Percentiles rank a stretch among this genome's conserved stretches.
These are phyloP conservation scores for Coenobita brevimanus DNA, from an alignment of 1,140 invertebrate genomes.

Conservation along the genomic window DNA sequence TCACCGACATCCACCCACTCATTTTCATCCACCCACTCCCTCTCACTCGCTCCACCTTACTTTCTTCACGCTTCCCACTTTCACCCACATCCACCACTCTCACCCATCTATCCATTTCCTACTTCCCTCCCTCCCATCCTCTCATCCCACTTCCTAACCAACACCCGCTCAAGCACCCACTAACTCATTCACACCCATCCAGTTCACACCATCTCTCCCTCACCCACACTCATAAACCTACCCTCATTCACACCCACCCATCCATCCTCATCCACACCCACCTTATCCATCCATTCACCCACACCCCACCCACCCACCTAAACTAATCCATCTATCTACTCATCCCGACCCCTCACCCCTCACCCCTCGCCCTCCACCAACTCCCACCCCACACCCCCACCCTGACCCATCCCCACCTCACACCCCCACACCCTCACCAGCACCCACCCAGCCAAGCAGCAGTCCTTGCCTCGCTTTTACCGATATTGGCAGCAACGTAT, in stretches of 20 bases:
- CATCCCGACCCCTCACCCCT: too few relatives aligned
- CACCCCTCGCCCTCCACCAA: too few relatives aligned
- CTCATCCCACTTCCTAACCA: too few relatives aligned
- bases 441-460: not conserved
- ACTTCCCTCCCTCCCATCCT: too few relatives aligned
- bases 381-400: not conserved
- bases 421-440: not conserved
- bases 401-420: not conserved
- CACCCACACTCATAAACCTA: slow-evolving; percentile 4
- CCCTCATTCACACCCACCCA: not conserved
- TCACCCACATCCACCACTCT: too few relatives aligned
- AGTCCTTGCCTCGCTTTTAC: slow-evolving; percentile 49
- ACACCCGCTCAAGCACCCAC: slow-evolving; percentile 9
- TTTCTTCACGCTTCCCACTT: too few relatives aligned
- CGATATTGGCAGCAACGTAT: slow-evolving; percentile 58
- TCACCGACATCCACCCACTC: too few relatives aligned
- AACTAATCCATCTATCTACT: not conserved
- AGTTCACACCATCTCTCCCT: not conserved
- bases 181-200: not conserved
- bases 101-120: too few relatives aligned
- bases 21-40: too few relatives aligned
- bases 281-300: not conserved
- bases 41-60: too few relatives aligned
- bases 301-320: not conserved
- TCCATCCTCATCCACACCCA: not conserved